A percentile compares a stretch with the other conserved stretches of the same genome.
Evolutionary conservation across 2,113 vertebrate species (phyloP).

Genomic region (Typhlomys cinereus): DNA sequence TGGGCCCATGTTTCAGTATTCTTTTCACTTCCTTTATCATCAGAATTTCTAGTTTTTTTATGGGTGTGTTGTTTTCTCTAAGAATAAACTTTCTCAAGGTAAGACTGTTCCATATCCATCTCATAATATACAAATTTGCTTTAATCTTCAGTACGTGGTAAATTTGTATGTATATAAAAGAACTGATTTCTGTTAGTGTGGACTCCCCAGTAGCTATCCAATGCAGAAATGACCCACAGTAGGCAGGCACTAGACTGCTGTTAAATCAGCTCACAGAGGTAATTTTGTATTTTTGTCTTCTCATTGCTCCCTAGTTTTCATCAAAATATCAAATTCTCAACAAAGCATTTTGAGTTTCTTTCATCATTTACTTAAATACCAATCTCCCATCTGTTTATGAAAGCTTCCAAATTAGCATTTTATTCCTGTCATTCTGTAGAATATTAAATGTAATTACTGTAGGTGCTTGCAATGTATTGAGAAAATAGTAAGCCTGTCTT

Average conservation of each 20-base stretch:
- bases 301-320: neutral
- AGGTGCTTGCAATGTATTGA: neutral
- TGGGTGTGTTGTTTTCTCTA: neutral
- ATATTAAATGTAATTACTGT: neutral
- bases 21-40: neutral
- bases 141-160: too few relatives aligned
- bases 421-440: neutral
- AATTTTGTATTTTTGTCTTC: neutral
- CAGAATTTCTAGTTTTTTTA: neutral
- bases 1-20: neutral
- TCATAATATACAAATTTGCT: too few relatives aligned
- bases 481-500: neutral
- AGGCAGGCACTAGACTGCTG: neutral
- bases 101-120: too few relatives aligned
- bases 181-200: neutral
- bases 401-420: neutral
- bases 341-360: slow-evolving; percentile 10
- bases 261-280: neutral
- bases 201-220: too few relatives aligned
- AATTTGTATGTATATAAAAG: too few relatives aligned
- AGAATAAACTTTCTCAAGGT: neutral
- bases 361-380: neutral
- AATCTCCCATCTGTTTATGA: neutral
- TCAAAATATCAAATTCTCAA: neutral
- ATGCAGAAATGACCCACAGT: neutral